Evolutionary conservation across 2,888 invertebrate genomes (phyloP).

Genomic region (Zhengitettix transpicula): DNA sequence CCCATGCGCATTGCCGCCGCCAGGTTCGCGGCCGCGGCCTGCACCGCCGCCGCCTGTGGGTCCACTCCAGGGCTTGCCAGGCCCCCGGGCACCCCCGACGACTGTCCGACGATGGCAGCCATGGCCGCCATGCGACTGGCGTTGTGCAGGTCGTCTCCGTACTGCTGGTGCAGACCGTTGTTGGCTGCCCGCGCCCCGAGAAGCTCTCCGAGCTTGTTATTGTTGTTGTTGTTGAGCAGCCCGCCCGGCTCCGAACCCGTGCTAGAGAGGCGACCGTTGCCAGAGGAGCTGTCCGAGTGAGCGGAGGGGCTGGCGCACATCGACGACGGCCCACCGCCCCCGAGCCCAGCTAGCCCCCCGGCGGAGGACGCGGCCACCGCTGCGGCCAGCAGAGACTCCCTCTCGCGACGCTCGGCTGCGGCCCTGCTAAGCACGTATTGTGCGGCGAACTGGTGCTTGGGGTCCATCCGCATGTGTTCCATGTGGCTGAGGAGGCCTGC

Average conservation of each 20-base stretch:
- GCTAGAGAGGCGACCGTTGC: slow-evolving; percentile 60
- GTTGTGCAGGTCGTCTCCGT: slow-evolving; percentile 38
- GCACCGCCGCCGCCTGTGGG: slow-evolving; percentile 39
- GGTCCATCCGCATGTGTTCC: slow-evolving; percentile 95
- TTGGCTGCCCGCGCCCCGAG: slow-evolving; percentile 25
- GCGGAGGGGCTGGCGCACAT: slow-evolving; percentile 70
- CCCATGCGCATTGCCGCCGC: slow-evolving; percentile 52
- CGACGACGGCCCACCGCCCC: slow-evolving; percentile 36
- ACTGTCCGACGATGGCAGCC: slow-evolving; percentile 23
- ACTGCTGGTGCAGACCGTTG: slow-evolving; percentile 41
- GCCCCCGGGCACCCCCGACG: slow-evolving; percentile 21
- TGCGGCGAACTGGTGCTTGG: slow-evolving; percentile 88
- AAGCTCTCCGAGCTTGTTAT: slow-evolving; percentile 27
- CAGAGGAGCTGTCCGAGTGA: slow-evolving; percentile 66
- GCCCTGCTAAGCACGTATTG: slow-evolving; percentile 83
- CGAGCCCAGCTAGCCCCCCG: slow-evolving; percentile 37
- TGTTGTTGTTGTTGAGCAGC: slow-evolving; percentile 12
- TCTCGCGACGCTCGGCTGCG: slow-evolving; percentile 75
- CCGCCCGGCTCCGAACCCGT: slow-evolving; percentile 17
- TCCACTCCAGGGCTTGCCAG: slow-evolving; percentile 38
- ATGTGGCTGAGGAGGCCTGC: slow-evolving; percentile 80
- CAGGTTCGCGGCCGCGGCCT: slow-evolving; percentile 57
- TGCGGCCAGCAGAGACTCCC: slow-evolving; percentile 49
- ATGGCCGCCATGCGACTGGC: slow-evolving; percentile 28
- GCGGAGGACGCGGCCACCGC: slow-evolving; percentile 30